Evolutionary conservation across 2,888 invertebrate species (phyloP), one percentile per base, ranked within the genome.

Genomic region (Trachelus iudaicus): DNA sequence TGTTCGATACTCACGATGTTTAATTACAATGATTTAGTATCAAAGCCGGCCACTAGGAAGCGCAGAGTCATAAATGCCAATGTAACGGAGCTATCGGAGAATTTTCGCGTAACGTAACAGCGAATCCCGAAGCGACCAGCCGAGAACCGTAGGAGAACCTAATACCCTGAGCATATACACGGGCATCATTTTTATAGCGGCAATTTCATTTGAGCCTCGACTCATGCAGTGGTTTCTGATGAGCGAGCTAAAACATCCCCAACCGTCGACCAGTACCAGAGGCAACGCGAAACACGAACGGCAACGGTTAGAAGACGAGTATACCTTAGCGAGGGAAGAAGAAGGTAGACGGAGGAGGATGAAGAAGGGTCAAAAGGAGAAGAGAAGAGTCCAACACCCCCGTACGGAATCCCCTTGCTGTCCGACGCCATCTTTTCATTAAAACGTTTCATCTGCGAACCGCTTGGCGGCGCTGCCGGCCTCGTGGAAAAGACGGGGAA

Each of bases 211-310:
- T 90, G 89, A 89, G 89, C 89, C 87, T 84, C 79, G 86, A 86
- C 88, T 89, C 90, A 90, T 90, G 90, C 90, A 90, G 88, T 90
- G 90, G 85, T 89, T 90, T 89, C 88, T 90, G 90, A 90, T 90
- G 90, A 90, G 89, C 81, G 76, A 81, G 81, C 81, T 79, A 80
- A 79, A 80, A 79, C 74, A 74, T 78, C 79, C 78, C 78, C 78
- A 23, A 56, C 56, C 56, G 56, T 15, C 56, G 6, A 9, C 56
- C 56, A 56, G 56, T 56, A 56, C 23, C 56, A 9, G 56, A 23
- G 56, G 56, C 9, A 56, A 23, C 23, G 56, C 56, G 23, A 56
- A 40, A 73, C 79, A 80, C 76, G 81, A 76, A 76, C 76, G 77
- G 75, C 79, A 79, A 75, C 77, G 81, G 81, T 80, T 76, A 73